Percentiles rank a stretch among this genome's conserved stretches.
phyloP scores from a whole-genome alignment of 2,888 invertebrate genomes.

The Fabriciana adippe region DNA sequence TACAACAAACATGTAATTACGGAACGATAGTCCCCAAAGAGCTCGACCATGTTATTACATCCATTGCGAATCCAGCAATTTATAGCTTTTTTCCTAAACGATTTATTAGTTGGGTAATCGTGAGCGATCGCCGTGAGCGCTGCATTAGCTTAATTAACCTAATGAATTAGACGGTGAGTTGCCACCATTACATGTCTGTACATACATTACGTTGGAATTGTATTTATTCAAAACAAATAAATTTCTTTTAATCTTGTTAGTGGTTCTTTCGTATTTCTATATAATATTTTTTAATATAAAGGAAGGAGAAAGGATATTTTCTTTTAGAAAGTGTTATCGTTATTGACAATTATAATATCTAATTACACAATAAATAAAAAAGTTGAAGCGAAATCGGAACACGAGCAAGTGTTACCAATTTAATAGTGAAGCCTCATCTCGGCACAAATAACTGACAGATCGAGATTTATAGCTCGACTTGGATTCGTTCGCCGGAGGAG shows the following conservation, averaged over 20 bases:
- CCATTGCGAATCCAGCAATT: conserved; percentile 23
- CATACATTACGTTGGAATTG: not conserved
- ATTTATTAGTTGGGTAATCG: conserved; percentile 28
- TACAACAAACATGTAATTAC: conserved; percentile 8
- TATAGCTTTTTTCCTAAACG: conserved; percentile 28
- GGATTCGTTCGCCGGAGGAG: not conserved
- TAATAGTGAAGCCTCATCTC: not conserved
- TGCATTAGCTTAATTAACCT: conserved; percentile 36
- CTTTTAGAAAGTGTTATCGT: no score
- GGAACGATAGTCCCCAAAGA: not conserved
- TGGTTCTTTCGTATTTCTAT: no score
- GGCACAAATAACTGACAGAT: conserved; percentile 18
- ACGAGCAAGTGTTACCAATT: not conserved
- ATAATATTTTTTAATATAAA: no score
- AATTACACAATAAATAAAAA: not conserved
- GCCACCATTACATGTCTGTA: conserved; percentile 1
- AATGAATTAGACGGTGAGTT: conserved; percentile 30
- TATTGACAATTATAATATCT: no score
- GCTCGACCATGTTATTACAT: conserved; percentile 21
- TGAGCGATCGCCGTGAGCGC: conserved; percentile 33
- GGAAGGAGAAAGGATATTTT: no score
- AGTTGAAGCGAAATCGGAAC: not conserved
- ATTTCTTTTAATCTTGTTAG: no score
- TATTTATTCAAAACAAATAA: not conserved
- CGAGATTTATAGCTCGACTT: conserved; percentile 2